Evolutionary conservation across 2,888 invertebrate species (phyloP), one percentile per base, ranked within the genome.

Genomic region (Pyrocoelia pectoralis): DNA sequence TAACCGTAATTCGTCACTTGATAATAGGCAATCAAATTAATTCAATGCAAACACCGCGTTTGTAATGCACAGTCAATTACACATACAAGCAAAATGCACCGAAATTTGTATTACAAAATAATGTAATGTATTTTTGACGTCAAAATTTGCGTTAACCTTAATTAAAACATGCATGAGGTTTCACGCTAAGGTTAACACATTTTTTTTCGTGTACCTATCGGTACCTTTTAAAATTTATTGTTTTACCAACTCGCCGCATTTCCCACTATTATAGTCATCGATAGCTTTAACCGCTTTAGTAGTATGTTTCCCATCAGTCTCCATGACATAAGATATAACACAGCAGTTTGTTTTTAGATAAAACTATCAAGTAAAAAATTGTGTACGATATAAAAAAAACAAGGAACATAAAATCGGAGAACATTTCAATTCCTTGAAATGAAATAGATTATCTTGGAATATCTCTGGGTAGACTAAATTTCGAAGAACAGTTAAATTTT

Each of bases 391-490:
- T 38, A 61, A 56, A 6, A 24, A 6, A 51, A 61, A 56, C 41
- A 41, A 58, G 33, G 41, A 58, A 51, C 65, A 61, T 65, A 65
- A 65, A 65, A 61, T 56, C 33, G 41, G 14, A 48, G 55, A 61
- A 65, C 58, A 58, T 61, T 65, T 65, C 61, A 65, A 65, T 65
- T 61, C 58, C 15, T 33, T 54, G 51, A 65, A 61, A 65, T 55
- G 56, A 18, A 55, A 52, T 59, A 17, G 51, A 59, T 64, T 64
- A 64, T 64, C 64, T 56, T 46, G 48, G 59, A 64, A 64, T 64
- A 60, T 64, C 59, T 63, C 33, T 54, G 63, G 24, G 58, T 58
- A 56, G 51, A 60, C 64, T 28, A 64, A 60, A 64, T 64, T 56
- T 56, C 28, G 52, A 61, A 52, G 51, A 52, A 59, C 60, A 56